Conservation (phyloP, 2,888 invertebrate genomes). For the Ennomos erosarius region DNA sequence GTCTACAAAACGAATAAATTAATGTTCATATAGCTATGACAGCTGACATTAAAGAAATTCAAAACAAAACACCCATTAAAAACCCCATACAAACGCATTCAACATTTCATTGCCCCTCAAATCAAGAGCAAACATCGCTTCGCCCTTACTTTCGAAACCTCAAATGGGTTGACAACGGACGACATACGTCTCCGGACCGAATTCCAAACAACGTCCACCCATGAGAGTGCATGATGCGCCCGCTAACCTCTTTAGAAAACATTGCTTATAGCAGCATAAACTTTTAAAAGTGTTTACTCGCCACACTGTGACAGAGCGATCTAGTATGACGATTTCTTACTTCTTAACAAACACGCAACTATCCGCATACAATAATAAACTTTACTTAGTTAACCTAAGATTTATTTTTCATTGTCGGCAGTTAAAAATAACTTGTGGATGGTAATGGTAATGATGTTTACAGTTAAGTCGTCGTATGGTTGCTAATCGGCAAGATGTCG, state of each 20-base stretch:
- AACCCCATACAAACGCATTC: conserved; percentile 4
- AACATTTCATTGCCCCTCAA: conserved; percentile 34
- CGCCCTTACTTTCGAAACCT: conserved; percentile 66
- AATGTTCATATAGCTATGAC: no score
- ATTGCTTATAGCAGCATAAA: conserved; percentile 78
- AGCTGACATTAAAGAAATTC: no score
- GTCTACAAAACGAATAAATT: no score
- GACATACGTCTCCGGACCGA: conserved; percentile 59
- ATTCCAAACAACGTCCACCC: conserved; percentile 64
- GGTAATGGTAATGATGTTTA: conserved; percentile 81
- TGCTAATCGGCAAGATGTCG: conserved; percentile 80
- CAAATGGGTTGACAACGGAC: conserved; percentile 60
- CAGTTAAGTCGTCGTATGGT: conserved; percentile 80
- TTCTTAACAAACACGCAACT: conserved; percentile 60
- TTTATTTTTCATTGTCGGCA: conserved; percentile 38
- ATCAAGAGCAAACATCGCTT: conserved; percentile 41
- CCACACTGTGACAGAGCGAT: conserved; percentile 72
- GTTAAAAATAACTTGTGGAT: conserved; percentile 42
- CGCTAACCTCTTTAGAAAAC: conserved; percentile 80
- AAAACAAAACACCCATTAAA: no score
- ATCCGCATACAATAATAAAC: conserved; percentile 27
- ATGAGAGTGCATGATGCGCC: conserved; percentile 75
- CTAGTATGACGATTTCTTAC: conserved; percentile 71
- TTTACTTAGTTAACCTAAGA: conserved; percentile 24
- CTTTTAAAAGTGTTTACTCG: conserved; percentile 82